Percentiles rank a stretch among this genome's conserved stretches.
These are phyloP conservation scores for Drosophila neonasuta DNA, from an alignment of 2,888 invertebrate species.

Conservation along the genomic window DNA sequence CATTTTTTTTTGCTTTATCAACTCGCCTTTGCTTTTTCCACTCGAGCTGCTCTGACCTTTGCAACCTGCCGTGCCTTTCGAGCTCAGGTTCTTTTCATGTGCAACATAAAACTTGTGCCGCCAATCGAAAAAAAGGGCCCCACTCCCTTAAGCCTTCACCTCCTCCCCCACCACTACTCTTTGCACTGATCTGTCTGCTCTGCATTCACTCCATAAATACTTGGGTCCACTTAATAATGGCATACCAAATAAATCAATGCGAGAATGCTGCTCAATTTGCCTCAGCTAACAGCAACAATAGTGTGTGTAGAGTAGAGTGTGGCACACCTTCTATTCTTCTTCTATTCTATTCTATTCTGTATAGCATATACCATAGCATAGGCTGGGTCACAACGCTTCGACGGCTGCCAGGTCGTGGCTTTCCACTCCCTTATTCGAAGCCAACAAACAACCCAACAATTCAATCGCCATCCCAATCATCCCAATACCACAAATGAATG, in stretches of 20 bases:
- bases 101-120: slow-evolving; percentile 35
- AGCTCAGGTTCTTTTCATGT: neutral
- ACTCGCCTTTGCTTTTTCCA: neutral
- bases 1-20: neutral
- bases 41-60: slow-evolving; percentile 31
- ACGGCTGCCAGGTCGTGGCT: slow-evolving; percentile 33
- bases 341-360: too few relatives aligned
- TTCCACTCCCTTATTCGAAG: slow-evolving; percentile 39
- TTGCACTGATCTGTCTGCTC: slow-evolving; percentile 22
- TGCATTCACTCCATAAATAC: slow-evolving; percentile 63
- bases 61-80: slow-evolving; percentile 26
- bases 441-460: neutral
- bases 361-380: neutral
- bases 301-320: slow-evolving; percentile 12
- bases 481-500: slow-evolving; percentile 38
- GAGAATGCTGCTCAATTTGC: slow-evolving; percentile 60
- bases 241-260: slow-evolving; percentile 66
- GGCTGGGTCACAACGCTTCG: slow-evolving; percentile 49
- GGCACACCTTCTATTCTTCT: slow-evolving; percentile 33
- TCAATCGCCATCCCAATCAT: slow-evolving; percentile 34
- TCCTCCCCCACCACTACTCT: too few relatives aligned
- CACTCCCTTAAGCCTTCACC: neutral
- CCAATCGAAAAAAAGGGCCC: slow-evolving; percentile 28
- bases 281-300: slow-evolving; percentile 8
- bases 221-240: slow-evolving; percentile 38